Conservation (phyloP, 1,140 invertebrate genomes). For the Hirudo medicinalis region DNA sequence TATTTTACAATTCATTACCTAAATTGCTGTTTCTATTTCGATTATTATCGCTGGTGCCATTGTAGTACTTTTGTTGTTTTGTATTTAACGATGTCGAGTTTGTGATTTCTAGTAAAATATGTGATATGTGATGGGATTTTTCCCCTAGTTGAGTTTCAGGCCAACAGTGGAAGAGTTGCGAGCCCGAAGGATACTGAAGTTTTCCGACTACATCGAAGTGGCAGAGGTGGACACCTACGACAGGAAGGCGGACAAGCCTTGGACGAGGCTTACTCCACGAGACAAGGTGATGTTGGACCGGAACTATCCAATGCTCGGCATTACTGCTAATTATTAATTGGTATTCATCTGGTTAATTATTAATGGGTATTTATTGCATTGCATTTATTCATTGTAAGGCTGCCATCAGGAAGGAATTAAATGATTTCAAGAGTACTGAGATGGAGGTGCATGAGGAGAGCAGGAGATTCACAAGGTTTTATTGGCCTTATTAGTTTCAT, state of each 20-base stretch:
- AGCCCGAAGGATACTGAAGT: constrained; percentile 97
- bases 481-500: too few relatives aligned
- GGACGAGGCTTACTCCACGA: constrained; percentile 91
- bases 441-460: constrained; percentile 99
- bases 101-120: background rate
- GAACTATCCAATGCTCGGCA: too few relatives aligned
- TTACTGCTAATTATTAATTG: too few relatives aligned
- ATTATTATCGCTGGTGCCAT: background rate
- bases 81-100: background rate
- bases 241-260: constrained; percentile 91
- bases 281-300: constrained; percentile 56
- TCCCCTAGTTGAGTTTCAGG: constrained; percentile 69
- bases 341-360: too few relatives aligned
- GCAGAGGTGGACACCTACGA: constrained; percentile 90
- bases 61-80: background rate
- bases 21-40: background rate
- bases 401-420: constrained; percentile 93
- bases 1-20: background rate
- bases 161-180: constrained; percentile 97
- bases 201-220: constrained; percentile 98
- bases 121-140: background rate
- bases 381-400: constrained; percentile 49
- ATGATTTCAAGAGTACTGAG: constrained; percentile 97
- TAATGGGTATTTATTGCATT: background rate
- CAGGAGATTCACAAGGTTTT: constrained; percentile 67